phyloP scores from a whole-genome alignment of 2,888 invertebrate genomes.

The Cephonodes hylas region DNA sequence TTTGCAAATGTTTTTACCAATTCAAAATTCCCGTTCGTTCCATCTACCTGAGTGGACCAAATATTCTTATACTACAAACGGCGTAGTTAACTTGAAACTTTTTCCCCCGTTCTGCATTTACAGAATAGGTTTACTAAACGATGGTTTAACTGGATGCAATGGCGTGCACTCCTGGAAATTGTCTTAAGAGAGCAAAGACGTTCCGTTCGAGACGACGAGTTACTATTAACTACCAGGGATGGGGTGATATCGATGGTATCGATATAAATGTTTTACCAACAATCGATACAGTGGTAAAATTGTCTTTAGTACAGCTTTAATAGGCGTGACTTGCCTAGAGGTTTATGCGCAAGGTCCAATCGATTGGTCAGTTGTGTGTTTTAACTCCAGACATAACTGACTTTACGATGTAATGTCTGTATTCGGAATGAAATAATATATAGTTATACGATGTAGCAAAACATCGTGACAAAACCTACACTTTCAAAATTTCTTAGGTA shows the following conservation, averaged over 20 bases:
- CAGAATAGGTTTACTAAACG: conserved; percentile 39
- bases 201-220: conserved; percentile 59
- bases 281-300: no score
- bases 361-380: no score
- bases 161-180: conserved; percentile 66
- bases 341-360: no score
- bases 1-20: background rate
- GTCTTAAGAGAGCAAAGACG: conserved; percentile 74
- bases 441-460: no score
- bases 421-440: no score
- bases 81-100: conserved; percentile 1
- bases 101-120: conserved; percentile 16
- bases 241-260: conserved; percentile 26
- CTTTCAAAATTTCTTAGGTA: no score
- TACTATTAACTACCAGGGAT: conserved; percentile 68
- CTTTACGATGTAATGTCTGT: no score
- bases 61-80: background rate
- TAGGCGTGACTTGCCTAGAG: no score
- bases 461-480: no score
- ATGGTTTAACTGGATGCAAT: conserved; percentile 60
- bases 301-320: no score
- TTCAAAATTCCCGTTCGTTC: background rate
- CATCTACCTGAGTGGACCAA: background rate
- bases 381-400: no score
- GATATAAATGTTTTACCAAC: no score